Evolutionary conservation across 2,113 vertebrate species (phyloP), one percentile per base, ranked within the genome.

Genomic region (Macheiramphus alcinus): DNA sequence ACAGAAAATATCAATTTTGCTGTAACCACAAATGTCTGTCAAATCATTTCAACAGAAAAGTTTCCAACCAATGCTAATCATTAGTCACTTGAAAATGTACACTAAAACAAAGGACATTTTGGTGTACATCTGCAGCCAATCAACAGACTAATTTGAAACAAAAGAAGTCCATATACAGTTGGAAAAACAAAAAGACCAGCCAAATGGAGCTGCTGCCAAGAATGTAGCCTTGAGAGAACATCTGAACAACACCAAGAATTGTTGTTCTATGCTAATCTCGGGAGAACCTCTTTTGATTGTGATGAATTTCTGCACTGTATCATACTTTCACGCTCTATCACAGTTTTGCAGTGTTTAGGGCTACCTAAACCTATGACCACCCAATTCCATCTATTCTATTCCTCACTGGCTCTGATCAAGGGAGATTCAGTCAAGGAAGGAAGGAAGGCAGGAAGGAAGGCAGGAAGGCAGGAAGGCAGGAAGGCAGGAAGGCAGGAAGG

Each of bases 91-190:
- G 53, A 94, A 97, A 95, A 97, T 8, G 45, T 85, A 82, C 81
- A 91, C 89, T 78, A 13, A 93, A 90, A 94, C 90, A 94, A 96
- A 94, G 86, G 90, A 47, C 29, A 31, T 92, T 86, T 90, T 73
- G 58, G 76, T 85, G 62, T 89, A 76, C 94, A 95, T 97, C 97
- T 97, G 96, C 73, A 94, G 93, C 47, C 95, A 97, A 96, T 95
- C 95, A 94, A 76, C 66, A 87, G 62, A 72, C 48, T 97, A 95
- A 96, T 95, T 73, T 61, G 88, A 95, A 94, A 97, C 94, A 96
- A 97, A 97, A 96, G 88, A 81, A 94, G 83, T 76, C 80, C 86
- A 90, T 95, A 97, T 95, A 97, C 66, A 85, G 94, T 95, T 96
- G 93, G 95, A 95, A 97, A 97, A 97, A 95, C 93, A 97, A 87